phyloP scores from a whole-genome alignment of 2,888 invertebrate species.

The Idaea biselata region DNA sequence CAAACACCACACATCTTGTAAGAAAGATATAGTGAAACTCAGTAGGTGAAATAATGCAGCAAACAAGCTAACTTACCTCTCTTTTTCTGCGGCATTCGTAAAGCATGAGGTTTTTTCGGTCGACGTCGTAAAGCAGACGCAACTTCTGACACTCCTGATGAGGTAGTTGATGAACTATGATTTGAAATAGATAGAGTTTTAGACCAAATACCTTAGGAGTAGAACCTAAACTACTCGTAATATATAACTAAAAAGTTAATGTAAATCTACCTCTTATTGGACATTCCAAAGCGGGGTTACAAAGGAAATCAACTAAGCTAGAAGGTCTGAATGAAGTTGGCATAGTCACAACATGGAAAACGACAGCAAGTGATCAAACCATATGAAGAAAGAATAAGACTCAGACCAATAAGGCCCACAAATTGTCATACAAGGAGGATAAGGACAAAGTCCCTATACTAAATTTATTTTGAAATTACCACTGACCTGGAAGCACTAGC shows the following conservation, averaged over 20 bases:
- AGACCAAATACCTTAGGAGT: no score
- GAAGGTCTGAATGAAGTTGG: no score
- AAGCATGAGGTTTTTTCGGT: conserved; percentile 68
- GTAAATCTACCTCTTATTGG: no score
- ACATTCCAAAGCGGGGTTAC: neutral
- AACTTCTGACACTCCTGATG: conserved; percentile 70
- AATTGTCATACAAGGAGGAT: no score
- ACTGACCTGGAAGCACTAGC: conserved; percentile 68
- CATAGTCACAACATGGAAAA: no score
- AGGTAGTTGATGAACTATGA: conserved; percentile 63
- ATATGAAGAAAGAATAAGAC: no score
- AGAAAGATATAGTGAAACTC: no score
- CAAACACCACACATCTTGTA: no score
- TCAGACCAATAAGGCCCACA: no score
- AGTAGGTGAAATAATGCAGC: neutral
- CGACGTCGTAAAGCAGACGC: conserved; percentile 64
- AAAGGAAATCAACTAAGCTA: conserved; percentile 1
- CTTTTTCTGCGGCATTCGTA: conserved; percentile 71
- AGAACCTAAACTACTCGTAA: neutral
- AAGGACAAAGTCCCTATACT: no score
- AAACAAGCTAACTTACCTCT: conserved; percentile 43
- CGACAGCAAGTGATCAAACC: no score
- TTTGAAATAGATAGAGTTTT: neutral
- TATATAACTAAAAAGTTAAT: neutral
- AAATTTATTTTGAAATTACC: neutral